A percentile compares a stretch with the other conserved stretches of the same genome.
phyloP scores from a whole-genome alignment of 2,797 vertebrate species.

The Sparidentex hasta region DNA sequence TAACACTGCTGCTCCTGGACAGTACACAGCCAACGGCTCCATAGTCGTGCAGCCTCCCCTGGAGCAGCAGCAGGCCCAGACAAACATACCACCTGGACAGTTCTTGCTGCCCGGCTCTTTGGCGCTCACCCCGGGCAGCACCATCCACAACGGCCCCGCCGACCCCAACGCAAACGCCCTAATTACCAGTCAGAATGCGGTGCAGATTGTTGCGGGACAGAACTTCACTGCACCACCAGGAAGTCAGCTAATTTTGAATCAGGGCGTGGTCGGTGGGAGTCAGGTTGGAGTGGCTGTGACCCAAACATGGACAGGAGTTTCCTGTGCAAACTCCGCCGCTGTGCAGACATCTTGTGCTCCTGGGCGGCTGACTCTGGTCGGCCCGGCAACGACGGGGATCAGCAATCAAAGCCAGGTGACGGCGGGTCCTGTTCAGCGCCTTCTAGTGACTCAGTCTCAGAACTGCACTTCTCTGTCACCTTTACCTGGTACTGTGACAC shows the following conservation, averaged over 20 bases:
- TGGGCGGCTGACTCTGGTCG: constrained; percentile 89
- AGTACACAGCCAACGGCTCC: constrained; percentile 90
- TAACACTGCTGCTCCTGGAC: constrained; percentile 84
- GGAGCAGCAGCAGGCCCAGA: constrained; percentile 89
- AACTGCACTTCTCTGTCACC: constrained; percentile 83
- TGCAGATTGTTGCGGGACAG: constrained; percentile 94
- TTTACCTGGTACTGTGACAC: constrained; percentile 61
- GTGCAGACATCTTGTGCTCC: constrained; percentile 86
- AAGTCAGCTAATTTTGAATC: constrained; percentile 94
- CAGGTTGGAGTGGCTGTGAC: constrained; percentile 86
- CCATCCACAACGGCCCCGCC: constrained; percentile 90
- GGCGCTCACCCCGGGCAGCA: constrained; percentile 89
- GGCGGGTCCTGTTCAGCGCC: constrained; percentile 88
- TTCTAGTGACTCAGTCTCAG: constrained; percentile 90
- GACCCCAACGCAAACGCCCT: constrained; percentile 90
- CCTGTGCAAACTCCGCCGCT: constrained; percentile 76
- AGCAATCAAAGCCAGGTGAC: constrained; percentile 82
- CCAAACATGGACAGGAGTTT: constrained; percentile 89
- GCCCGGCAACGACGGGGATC: constrained; percentile 84
- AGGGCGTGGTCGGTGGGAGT: constrained; percentile 88
- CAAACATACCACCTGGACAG: constrained; percentile 88
- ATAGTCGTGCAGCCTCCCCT: constrained; percentile 93
- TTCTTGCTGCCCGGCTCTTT: constrained; percentile 93
- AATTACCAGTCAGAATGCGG: constrained; percentile 91
- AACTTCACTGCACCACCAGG: constrained; percentile 88